These are phyloP conservation scores for Ophiothrix spiculata DNA, from an alignment of 35 echinoderm and acorn worm species.

Conservation along the genomic window DNA sequence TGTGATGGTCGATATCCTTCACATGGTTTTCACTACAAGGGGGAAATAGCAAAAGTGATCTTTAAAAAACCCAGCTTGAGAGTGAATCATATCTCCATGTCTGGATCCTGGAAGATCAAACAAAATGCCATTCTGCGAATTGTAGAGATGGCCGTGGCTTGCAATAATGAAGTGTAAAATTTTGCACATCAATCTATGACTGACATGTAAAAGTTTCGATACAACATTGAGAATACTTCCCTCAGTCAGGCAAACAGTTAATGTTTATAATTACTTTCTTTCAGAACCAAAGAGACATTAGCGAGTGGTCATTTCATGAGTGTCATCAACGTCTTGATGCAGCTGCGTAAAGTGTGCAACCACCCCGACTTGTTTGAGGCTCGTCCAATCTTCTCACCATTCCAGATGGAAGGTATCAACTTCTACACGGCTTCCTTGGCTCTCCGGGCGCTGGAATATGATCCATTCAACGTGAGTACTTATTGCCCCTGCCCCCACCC, in stretches of 20 bases:
- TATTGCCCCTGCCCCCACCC: background rate
- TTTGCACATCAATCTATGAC: background rate
- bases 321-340: slow-evolving; percentile 99
- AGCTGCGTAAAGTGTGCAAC: slow-evolving; percentile 97
- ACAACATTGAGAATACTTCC: background rate
- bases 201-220: background rate
- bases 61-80: too few species aligned
- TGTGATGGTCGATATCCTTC: too few species aligned
- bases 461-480: slow-evolving; percentile 80
- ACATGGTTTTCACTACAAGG: too few species aligned
- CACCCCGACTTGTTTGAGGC: slow-evolving; percentile 96
- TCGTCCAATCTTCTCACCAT: slow-evolving; percentile 71
- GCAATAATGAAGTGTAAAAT: background rate
- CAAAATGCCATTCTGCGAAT: background rate
- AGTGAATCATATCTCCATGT: too few species aligned
- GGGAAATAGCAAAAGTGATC: too few species aligned
- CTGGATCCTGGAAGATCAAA: background rate
- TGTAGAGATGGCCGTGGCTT: background rate
- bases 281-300: slow-evolving; percentile 94
- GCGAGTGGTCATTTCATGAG: slow-evolving; percentile 95
- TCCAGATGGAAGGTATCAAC: slow-evolving; percentile 72
- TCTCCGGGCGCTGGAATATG: slow-evolving; percentile 64
- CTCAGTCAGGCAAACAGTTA: too few species aligned
- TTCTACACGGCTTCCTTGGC: slow-evolving; percentile 85
- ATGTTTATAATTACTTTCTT: background rate